These are phyloP conservation scores for Eupithecia centaureata DNA, from an alignment of 2,888 invertebrate species.

Conservation along the genomic window DNA sequence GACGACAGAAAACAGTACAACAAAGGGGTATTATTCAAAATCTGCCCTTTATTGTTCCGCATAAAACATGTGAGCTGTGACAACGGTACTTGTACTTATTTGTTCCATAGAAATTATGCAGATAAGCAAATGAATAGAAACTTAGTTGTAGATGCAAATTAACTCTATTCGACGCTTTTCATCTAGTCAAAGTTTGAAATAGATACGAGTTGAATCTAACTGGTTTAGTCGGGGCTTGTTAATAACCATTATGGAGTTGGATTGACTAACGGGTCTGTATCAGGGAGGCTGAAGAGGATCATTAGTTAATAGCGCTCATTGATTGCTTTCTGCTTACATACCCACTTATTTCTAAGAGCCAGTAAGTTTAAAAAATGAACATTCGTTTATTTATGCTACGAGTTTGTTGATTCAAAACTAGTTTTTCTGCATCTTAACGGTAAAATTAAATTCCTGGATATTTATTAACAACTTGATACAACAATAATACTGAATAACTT, in stretches of 20 bases:
- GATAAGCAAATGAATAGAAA: slow-evolving; percentile 80
- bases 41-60: slow-evolving; percentile 75
- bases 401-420: not conserved
- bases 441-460: not conserved
- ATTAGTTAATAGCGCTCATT: slow-evolving; percentile 15
- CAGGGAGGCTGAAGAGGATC: slow-evolving; percentile 20
- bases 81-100: slow-evolving; percentile 68
- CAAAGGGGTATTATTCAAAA: slow-evolving; percentile 77
- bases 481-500: not conserved
- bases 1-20: slow-evolving; percentile 66
- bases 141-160: slow-evolving; percentile 78
- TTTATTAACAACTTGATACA: not conserved
- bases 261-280: slow-evolving; percentile 45
- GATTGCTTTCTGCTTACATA: not conserved
- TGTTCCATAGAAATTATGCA: slow-evolving; percentile 80
- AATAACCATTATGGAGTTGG: slow-evolving; percentile 59
- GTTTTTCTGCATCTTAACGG: not conserved
- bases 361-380: too few species aligned
- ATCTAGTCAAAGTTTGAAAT: slow-evolving; percentile 70
- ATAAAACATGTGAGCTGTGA: slow-evolving; percentile 76
- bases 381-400: too few species aligned
- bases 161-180: slow-evolving; percentile 73
- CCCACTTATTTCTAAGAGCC: not conserved
- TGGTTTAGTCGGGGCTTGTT: slow-evolving; percentile 51
- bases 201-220: slow-evolving; percentile 57